Conservation (phyloP, 2,888 invertebrate species). For the Drosophila subquinaria region DNA sequence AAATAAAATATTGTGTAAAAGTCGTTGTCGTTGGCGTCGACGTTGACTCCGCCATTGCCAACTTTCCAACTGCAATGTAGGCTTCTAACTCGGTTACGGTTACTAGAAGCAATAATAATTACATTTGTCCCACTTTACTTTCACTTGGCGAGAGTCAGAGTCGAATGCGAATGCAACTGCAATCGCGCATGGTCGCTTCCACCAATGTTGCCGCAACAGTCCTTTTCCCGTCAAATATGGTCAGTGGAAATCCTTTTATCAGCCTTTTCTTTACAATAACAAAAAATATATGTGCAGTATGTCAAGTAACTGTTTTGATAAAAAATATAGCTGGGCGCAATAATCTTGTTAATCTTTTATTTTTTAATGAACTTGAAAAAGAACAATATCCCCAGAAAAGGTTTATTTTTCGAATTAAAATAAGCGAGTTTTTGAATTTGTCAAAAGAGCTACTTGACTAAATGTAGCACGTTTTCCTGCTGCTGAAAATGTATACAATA, state of each 20-base stretch:
- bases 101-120: constrained; percentile 83
- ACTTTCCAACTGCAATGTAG: constrained; percentile 72
- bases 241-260: not conserved
- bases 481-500: too few relatives aligned
- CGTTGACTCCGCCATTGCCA: constrained; percentile 34
- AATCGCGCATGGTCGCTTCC: constrained; percentile 28
- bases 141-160: constrained; percentile 74
- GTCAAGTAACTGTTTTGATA: not conserved
- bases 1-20: constrained; percentile 83
- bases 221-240: not conserved
- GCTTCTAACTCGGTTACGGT: constrained; percentile 79
- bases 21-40: constrained; percentile 42
- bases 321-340: too few relatives aligned
- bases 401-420: too few relatives aligned
- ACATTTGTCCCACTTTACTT: constrained; percentile 85
- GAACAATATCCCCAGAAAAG: too few relatives aligned
- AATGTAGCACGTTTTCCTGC: too few relatives aligned
- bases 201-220: not conserved
- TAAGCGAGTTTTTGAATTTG: too few relatives aligned
- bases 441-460: too few relatives aligned
- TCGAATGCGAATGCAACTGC: constrained; percentile 45
- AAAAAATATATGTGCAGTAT: too few relatives aligned
- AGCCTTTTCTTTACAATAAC: not conserved
- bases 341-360: too few relatives aligned
- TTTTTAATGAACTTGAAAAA: too few relatives aligned